Evolutionary conservation across 2,797 vertebrate species (phyloP), one percentile per base, ranked within the genome.

Genomic region (Semaprochilodus insignis): DNA sequence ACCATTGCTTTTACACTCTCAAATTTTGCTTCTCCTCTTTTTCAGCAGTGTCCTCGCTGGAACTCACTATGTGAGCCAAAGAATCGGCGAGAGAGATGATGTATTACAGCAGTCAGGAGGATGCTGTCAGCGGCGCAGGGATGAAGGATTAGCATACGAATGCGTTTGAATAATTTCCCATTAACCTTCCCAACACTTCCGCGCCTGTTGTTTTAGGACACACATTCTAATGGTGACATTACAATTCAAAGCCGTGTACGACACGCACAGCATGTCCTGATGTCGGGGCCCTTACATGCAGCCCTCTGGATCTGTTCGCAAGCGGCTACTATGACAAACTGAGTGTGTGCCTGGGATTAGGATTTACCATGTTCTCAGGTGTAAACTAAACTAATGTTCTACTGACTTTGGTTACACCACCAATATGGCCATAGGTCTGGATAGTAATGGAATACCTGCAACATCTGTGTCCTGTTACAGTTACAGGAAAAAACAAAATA

Each of bases 161-260:
- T 93, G 91, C 84, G 91, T 94, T 92, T 88, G 88, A 95, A 94
- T 93, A 93, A 90, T 93, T 94, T 92, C 88, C 81, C 88, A 89
- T 91, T 91, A 93, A 93, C 93, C 91, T 90, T 88, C 84, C 80
- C 76, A 88, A 59, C 82, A 57, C 63, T 81, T 7, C 19, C 4
- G 31, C 52, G 92, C 90, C 91, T 89, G 91, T 79, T 84, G 74
- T 92, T 90, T 86, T 87, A 75, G 89, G 87, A 88, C 84, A 73
- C 90, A 90, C 89, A 87, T 92, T 92, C 88, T 88, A 90, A 90
- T 92, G 87, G 80, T 91, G 85, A 92, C 89, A 89, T 91, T 89
- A 81, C 88, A 91, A 92, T 91, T 93, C 89, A 87, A 84, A 70
- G 78, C 55, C 90, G 87, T 88, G 83, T 84, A 84, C 51, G 40